Evolutionary conservation across 2,888 invertebrate genomes (phyloP).

Genomic region (Melitaea athalia): DNA sequence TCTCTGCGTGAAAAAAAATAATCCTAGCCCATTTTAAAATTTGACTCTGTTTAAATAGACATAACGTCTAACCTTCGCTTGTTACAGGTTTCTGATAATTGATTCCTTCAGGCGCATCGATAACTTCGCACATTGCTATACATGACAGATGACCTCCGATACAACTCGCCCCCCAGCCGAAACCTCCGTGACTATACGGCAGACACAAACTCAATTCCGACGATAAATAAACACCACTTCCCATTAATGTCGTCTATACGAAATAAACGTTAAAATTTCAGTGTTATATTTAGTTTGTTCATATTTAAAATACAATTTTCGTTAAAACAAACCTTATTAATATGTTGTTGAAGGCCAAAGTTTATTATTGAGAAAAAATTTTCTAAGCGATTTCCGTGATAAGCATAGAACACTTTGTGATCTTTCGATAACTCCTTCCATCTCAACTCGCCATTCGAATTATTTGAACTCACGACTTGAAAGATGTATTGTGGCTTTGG

Average conservation of each 20-base stretch:
- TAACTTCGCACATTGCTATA: conserved; percentile 90
- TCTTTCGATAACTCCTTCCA: conserved; percentile 82
- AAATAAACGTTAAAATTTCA: conserved; percentile 5
- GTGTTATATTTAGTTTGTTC: not conserved
- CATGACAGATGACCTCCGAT: conserved; percentile 89
- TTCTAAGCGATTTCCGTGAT: conserved; percentile 90
- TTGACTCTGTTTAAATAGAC: no score
- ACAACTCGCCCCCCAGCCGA: conserved; percentile 88
- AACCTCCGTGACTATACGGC: conserved; percentile 87
- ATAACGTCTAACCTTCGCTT: conserved; percentile 58
- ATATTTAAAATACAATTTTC: not conserved
- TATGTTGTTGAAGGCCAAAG: conserved; percentile 88
- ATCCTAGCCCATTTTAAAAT: no score
- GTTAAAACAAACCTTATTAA: conserved; percentile 80
- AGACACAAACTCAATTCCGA: conserved; percentile 88
- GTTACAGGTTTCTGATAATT: conserved; percentile 76
- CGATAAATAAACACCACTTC: conserved; percentile 89
- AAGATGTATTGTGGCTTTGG: conserved; percentile 86
- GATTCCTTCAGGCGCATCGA: conserved; percentile 86
- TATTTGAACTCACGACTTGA: conserved; percentile 82
- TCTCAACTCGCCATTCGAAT: conserved; percentile 80
- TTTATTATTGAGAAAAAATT: conserved; percentile 91
- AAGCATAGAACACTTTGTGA: conserved; percentile 85
- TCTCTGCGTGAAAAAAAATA: no score
- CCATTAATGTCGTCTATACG: conserved; percentile 84